Evolutionary conservation across 2,797 vertebrate species (phyloP).

Genomic region (Podarcis siculus): DNA sequence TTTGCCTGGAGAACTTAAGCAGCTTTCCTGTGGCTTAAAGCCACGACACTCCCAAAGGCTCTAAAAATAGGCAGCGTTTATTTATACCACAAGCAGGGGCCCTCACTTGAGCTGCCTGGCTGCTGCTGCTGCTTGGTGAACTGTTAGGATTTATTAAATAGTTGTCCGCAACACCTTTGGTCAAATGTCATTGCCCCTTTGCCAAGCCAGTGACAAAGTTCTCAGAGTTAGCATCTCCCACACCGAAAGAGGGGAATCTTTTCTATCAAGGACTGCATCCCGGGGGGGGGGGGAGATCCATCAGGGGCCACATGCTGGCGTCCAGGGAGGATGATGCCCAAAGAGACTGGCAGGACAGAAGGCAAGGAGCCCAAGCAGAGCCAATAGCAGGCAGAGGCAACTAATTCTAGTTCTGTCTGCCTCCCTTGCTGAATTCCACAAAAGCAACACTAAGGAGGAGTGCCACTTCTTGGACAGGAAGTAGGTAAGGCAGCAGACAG

Average conservation of each 20-base stretch:
- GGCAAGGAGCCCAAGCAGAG: neutral
- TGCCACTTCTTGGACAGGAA: no score
- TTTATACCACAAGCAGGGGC: constrained; percentile 64
- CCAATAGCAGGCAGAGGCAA: neutral
- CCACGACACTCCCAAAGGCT: constrained; percentile 50
- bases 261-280: no score
- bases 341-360: no score
- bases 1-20: constrained; percentile 45
- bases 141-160: constrained; percentile 35
- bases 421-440: neutral
- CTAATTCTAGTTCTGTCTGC: neutral
- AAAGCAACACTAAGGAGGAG: neutral
- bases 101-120: constrained; percentile 44
- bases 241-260: no score
- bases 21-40: constrained; percentile 64
- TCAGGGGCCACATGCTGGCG: neutral
- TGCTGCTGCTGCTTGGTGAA: constrained; percentile 35
- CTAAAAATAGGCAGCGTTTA: constrained; percentile 71
- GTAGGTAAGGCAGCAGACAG: no score
- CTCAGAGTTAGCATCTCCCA: neutral
- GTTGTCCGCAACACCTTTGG: neutral
- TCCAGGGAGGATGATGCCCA: no score
- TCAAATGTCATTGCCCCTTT: neutral
- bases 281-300: no score
- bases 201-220: neutral